phyloP scores from a whole-genome alignment of 2,797 vertebrate species.

The Capromys pilorides region DNA sequence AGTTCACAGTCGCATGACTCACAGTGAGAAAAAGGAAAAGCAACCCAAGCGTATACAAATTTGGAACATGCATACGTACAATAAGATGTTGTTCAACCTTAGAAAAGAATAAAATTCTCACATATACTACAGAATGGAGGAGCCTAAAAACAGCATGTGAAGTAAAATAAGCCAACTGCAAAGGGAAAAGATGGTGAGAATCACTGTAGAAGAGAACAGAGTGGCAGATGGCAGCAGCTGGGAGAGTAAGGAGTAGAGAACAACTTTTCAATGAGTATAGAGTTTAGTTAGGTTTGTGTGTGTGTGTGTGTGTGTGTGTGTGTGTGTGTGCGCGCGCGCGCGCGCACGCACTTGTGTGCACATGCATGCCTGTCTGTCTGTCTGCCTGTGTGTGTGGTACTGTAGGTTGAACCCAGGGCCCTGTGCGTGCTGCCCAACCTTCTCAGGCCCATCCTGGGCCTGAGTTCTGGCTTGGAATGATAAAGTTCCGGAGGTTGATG shows the following conservation, averaged over 20 bases:
- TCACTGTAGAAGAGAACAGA: background rate
- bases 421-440: too few relatives aligned
- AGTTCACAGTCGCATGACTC: background rate
- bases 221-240: background rate
- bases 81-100: background rate
- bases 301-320: too few relatives aligned
- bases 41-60: background rate
- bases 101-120: background rate
- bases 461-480: too few relatives aligned
- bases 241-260: background rate
- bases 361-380: background rate
- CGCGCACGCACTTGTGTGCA: too few relatives aligned
- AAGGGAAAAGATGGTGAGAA: background rate
- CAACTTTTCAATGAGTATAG: background rate
- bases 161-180: background rate
- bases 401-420: too few relatives aligned
- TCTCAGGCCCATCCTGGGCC: too few relatives aligned
- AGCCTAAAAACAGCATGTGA: background rate
- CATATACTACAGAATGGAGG: background rate
- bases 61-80: too few relatives aligned
- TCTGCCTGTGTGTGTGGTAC: background rate
- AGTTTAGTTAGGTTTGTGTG: too few relatives aligned
- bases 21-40: background rate
- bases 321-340: too few relatives aligned
- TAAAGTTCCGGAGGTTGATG: too few relatives aligned